A percentile compares a stretch with the other conserved stretches of the same genome.
phyloP scores from a whole-genome alignment of 2,113 vertebrate species.

The Phaetusa simplex region DNA sequence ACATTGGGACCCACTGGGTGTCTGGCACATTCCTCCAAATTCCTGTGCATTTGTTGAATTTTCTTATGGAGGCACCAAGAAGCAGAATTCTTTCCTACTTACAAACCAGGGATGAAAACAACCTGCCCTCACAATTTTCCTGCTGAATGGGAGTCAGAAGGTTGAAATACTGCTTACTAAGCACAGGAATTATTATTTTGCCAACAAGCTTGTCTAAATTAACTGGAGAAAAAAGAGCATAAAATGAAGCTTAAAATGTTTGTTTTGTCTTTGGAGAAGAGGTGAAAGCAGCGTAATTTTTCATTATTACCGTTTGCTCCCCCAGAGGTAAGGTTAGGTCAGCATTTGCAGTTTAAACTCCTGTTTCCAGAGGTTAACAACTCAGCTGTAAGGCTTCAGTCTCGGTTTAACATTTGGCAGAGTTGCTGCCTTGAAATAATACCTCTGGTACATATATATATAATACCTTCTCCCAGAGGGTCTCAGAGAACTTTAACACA shows the following conservation, averaged over 20 bases:
- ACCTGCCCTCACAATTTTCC: not conserved
- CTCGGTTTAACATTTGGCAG: constrained; percentile 51
- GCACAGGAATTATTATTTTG: not conserved
- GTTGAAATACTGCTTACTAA: constrained; percentile 3
- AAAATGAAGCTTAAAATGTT: constrained; percentile 3
- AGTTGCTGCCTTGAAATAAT: constrained; percentile 12
- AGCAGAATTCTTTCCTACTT: not conserved
- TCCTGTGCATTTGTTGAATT: not conserved
- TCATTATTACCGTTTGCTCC: not conserved
- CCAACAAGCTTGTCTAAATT: not conserved
- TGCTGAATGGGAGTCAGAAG: not conserved
- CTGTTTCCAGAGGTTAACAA: constrained; percentile 45
- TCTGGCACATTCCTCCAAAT: not conserved
- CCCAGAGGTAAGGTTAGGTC: constrained; percentile 20
- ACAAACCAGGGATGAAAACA: not conserved
- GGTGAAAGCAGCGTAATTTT: constrained; percentile 7
- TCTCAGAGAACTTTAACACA: not conserved
- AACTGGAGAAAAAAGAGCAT: not conserved
- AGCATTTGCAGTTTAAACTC: constrained; percentile 19
- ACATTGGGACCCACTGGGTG: not conserved
- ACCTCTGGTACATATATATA: not conserved
- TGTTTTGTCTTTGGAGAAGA: constrained; percentile 5
- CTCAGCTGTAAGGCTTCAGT: constrained; percentile 40
- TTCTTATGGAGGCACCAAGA: not conserved
- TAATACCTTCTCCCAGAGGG: not conserved